These are phyloP conservation scores for Mycalesis mineus DNA, from an alignment of 2,888 invertebrate genomes.

Conservation along the genomic window DNA sequence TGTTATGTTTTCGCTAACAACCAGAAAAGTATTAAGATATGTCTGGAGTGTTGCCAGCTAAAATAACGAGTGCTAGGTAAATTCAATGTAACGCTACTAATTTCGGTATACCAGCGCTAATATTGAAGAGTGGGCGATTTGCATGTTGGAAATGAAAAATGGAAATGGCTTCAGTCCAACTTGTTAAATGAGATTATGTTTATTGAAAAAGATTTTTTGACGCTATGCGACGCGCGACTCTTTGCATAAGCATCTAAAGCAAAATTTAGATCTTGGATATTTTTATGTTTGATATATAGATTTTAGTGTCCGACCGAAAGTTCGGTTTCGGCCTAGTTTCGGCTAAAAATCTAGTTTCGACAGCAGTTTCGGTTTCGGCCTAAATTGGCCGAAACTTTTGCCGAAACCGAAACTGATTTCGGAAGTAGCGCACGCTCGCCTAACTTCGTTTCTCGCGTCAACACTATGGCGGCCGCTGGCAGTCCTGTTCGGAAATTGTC, in stretches of 20 bases:
- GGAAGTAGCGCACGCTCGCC: too few relatives aligned
- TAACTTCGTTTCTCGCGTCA: too few relatives aligned
- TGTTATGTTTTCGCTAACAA: constrained; percentile 13
- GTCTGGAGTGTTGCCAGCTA: constrained; percentile 28
- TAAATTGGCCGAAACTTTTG: too few relatives aligned
- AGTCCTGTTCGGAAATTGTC: too few relatives aligned
- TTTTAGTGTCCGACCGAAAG: too few relatives aligned
- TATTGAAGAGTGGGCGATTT: constrained; percentile 24
- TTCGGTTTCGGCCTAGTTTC: too few relatives aligned
- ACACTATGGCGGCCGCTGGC: too few relatives aligned
- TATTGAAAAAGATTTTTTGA: constrained; percentile 13
- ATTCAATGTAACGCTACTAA: constrained; percentile 23
- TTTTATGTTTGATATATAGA: too few relatives aligned
- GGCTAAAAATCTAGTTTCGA: too few relatives aligned
- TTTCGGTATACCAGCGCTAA: constrained; percentile 21
- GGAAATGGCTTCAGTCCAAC: constrained; percentile 19
- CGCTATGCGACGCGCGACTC: constrained; percentile 6
- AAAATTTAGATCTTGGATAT: background rate
- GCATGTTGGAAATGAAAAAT: constrained; percentile 19
- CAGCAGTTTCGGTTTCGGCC: too few relatives aligned
- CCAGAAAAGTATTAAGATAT: constrained; percentile 17
- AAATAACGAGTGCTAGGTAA: constrained; percentile 27
- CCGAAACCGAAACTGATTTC: too few relatives aligned
- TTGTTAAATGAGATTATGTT: constrained; percentile 17
- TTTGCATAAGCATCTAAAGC: background rate